Evolutionary conservation across 2,797 vertebrate genomes (phyloP), one percentile per base, ranked within the genome.

Genomic region (Sebastes wilsoni): DNA sequence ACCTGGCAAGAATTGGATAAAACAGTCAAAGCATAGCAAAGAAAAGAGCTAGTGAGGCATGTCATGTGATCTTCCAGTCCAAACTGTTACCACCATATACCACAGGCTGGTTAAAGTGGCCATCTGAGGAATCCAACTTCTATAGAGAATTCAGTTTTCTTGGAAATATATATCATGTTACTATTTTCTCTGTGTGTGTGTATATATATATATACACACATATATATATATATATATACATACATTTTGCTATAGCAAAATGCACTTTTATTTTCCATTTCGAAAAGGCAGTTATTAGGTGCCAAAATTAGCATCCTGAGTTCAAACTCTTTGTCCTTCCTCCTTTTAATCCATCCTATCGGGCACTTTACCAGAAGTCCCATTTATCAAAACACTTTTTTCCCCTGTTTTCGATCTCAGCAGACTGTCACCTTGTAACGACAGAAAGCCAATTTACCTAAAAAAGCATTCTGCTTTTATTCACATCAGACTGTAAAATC

Each of bases 301-400:
- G 34, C 7, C 18, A 20, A 56, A 69, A 58, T 58, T 1, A 27
- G 46, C 13, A 49, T 30, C 28, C 25, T n/a, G 20, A 42, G 12
- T 61, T 60, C 2, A 38, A 59, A 18, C 27, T 42, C 7, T 20
- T 28, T 13, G 25, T 72, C 54, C 13, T 61, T 42, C 42, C n/a
- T 30, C 14, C 22, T 28, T 54, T 65, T 34, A 64, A 23, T 59
- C 27, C 49, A 67, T 16, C 36, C 2, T 14, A 23, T 58, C 7
- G 2, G 79, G 72, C 68, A 36, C 27, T 56, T 25, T 59, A 22
- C 86, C 66, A 83, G 14, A 42, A 61, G 18, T 32, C 8, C 56
- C 67, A 75, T 81, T 85, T 58, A 54, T 55, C 20, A 25, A 36
- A 65, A 34, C 25, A 42, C 9, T 67, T 75, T 72, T 75, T 30